A percentile compares a stretch with the other conserved stretches of the same genome.
Conservation (phyloP, 2,888 invertebrate genomes). For the Hemaris fuciformis region DNA sequence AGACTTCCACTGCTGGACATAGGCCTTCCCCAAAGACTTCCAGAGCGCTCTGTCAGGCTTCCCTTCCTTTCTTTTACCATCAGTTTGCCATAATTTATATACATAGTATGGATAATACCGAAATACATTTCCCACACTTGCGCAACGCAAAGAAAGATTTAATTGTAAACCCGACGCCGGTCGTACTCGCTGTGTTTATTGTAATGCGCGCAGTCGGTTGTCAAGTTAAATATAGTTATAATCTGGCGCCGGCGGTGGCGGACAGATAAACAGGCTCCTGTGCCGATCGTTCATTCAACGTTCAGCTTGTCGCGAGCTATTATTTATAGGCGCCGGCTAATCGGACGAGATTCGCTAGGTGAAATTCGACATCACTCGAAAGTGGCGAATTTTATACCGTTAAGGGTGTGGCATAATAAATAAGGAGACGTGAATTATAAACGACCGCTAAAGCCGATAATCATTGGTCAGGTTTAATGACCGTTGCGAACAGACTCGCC, state of each 20-base stretch:
- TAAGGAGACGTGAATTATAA: too few relatives aligned
- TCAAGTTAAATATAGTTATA: conserved; percentile 24
- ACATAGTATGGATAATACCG: too few relatives aligned
- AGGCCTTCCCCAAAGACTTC: too few relatives aligned
- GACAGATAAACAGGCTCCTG: conserved; percentile 29
- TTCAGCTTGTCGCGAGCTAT: conserved; percentile 12
- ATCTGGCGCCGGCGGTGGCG: conserved; percentile 24
- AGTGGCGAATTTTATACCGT: not conserved
- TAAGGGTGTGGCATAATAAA: not conserved
- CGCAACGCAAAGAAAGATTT: not conserved
- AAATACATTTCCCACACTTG: not conserved
- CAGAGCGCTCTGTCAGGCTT: too few relatives aligned
- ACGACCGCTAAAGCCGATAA: not conserved
- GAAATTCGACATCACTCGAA: not conserved
- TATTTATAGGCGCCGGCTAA: conserved; percentile 17
- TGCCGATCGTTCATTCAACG: conserved; percentile 6
- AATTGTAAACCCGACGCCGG: not conserved
- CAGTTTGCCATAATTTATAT: too few relatives aligned
- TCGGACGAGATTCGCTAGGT: not conserved
- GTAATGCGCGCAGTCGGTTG: conserved; percentile 8
- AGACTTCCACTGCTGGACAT: too few relatives aligned
- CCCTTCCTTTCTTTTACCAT: too few relatives aligned
- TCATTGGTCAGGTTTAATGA: not conserved
- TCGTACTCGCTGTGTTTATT: not conserved
- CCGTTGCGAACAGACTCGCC: not conserved